phyloP scores from a whole-genome alignment of 2,888 invertebrate species.

The Hyles lineata region DNA sequence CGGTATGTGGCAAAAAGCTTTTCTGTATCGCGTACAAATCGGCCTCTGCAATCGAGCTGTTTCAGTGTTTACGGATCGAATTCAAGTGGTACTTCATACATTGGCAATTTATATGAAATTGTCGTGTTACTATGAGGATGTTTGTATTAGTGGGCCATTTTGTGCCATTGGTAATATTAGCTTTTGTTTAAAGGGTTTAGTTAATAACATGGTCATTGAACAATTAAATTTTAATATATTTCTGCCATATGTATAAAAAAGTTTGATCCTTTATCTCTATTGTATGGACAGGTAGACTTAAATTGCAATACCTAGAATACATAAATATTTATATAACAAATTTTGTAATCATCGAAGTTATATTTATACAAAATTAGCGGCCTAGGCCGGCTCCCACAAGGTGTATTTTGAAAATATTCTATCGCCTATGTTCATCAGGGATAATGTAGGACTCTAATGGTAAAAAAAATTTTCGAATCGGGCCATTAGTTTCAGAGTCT shows the following conservation, averaged over 20 bases:
- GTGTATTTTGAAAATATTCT: no score
- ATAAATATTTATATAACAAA: not conserved
- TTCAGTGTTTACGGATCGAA: not conserved
- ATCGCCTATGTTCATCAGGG: no score
- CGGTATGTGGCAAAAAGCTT: not conserved
- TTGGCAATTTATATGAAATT: not conserved
- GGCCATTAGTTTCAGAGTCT: no score
- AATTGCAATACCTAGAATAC: not conserved
- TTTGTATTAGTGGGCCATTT: not conserved
- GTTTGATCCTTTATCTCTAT: no score
- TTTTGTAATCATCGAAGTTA: no score
- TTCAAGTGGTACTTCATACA: not conserved
- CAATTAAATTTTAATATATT: no score
- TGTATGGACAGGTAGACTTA: no score
- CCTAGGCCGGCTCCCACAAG: not conserved
- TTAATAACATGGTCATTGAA: no score
- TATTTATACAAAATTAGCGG: not conserved
- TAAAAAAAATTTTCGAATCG: no score
- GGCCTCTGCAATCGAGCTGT: not conserved
- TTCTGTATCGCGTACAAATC: not conserved
- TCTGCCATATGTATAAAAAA: no score
- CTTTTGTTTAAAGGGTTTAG: not conserved
- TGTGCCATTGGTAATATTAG: not conserved
- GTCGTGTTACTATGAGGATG: not conserved
- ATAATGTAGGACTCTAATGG: no score